Evolutionary conservation across 92 coral and sea anemone species (phyloP), one percentile per base, ranked within the genome.

Genomic region (Epizoanthus stellaris): DNA sequence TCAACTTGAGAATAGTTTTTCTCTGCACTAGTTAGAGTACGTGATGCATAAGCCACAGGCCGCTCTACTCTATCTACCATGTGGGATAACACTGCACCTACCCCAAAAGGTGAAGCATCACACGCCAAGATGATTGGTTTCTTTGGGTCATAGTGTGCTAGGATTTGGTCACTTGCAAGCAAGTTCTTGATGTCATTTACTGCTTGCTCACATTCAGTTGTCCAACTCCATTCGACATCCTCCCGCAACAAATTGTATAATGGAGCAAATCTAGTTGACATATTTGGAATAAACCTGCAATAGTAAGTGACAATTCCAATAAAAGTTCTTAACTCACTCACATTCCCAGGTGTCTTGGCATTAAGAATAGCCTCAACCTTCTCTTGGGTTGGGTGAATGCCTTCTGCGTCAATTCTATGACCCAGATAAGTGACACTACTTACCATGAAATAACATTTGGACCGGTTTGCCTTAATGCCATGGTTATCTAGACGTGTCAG

Each of bases 31-130:
- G 88, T 62, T 12, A 87, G 59, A 20, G 91, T 87, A 25, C 89
- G 76, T 4, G 93, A 90, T 43, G 87, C 92, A 38, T 45, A 87
- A 30, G 90, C 88, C 5, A 87, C 68, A 12, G 88, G 77, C 67
- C 69, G 53, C 70, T 90, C 93, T 72, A 87, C 93, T 16, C 79
- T 82, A 67, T 75, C 76, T 4, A 25, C 80, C 38, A 0, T 67
- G 73, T 57, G 62, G 62, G 61, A 57, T 57, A 57, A 10, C 61
- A 77, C 52, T 42, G 38, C 58, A 60, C 30, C 83, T 25, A 77
- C 36, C 39, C 83, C 67, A 77, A 42, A 62, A 25, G 52, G 83
- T 36, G 39, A 62, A 67, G 86, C 61, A 57, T 59, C 93, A 76
- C 73, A 77, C 6, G 88, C 94, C 36, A 80, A 73, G 21, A 77